Conservation (phyloP, 2,113 vertebrate genomes). For the Trinectes maculatus region DNA sequence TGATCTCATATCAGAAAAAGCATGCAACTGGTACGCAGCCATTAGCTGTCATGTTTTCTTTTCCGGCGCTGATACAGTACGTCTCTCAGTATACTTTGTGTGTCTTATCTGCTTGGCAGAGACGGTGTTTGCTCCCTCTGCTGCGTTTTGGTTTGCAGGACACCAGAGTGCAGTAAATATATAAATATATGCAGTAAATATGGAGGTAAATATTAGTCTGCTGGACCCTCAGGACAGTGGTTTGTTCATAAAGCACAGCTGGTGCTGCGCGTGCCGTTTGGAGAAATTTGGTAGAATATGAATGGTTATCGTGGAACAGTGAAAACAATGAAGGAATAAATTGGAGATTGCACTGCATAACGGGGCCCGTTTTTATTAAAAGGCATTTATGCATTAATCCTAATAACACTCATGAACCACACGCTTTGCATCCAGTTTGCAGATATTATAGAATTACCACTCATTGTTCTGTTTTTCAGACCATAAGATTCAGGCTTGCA, state of each 20-base stretch:
- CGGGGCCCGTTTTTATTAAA: neutral
- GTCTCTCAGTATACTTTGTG: neutral
- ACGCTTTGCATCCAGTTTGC: too few relatives aligned
- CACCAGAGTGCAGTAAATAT: constrained; percentile 5
- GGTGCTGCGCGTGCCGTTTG: constrained; percentile 18
- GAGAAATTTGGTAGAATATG: constrained; percentile 11
- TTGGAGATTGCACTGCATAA: neutral
- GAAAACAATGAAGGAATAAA: constrained; percentile 4
- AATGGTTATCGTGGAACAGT: constrained; percentile 15
- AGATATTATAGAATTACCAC: too few relatives aligned
- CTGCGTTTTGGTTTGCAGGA: constrained; percentile 27
- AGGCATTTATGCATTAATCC: too few relatives aligned
- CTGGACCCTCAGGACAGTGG: constrained; percentile 13
- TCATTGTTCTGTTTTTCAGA: too few relatives aligned
- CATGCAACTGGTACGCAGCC: neutral
- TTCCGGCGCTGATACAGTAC: neutral
- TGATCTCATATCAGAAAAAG: constrained; percentile 5
- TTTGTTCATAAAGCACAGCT: constrained; percentile 30
- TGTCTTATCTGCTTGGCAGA: constrained; percentile 2
- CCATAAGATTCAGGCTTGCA: too few relatives aligned
- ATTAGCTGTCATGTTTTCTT: neutral
- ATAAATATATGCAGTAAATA: neutral
- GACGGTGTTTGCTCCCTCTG: neutral
- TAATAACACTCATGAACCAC: too few relatives aligned
- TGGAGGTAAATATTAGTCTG: constrained; percentile 27